Conservation (phyloP, 2,797 vertebrate genomes). For the Cirrhinus mrigala region DNA sequence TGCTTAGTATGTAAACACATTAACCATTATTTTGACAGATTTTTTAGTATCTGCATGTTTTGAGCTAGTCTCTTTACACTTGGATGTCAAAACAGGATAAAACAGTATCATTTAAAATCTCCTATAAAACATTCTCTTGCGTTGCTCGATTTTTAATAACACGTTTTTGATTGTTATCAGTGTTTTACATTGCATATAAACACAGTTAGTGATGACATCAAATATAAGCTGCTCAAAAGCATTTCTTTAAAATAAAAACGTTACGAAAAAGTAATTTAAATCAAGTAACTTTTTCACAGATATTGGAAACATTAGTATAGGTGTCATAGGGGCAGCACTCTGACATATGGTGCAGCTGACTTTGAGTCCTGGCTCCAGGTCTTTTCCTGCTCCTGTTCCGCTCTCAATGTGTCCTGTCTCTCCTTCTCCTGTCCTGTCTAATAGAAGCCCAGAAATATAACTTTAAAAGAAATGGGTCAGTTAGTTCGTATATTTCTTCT, state of each 20-base stretch:
- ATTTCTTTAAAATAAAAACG: background rate
- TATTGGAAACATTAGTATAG: background rate
- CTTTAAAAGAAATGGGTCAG: background rate
- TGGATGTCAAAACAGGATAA: background rate
- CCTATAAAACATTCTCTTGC: background rate
- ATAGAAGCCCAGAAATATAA: background rate
- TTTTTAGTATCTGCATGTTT: too few relatives aligned
- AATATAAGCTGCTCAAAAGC: background rate
- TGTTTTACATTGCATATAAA: too few relatives aligned
- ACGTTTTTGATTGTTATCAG: too few relatives aligned
- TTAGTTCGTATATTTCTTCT: slow-evolving; percentile 24
- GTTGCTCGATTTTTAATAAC: background rate
- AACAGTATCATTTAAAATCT: background rate
- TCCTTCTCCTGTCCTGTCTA: slow-evolving; percentile 14
- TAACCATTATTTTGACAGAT: too few relatives aligned
- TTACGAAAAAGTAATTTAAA: background rate
- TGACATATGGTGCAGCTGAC: background rate
- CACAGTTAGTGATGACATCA: background rate
- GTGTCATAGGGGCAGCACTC: background rate
- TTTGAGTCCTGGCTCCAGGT: background rate
- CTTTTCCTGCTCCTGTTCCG: background rate
- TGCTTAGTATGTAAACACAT: too few relatives aligned
- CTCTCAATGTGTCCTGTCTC: background rate
- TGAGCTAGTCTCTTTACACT: background rate
- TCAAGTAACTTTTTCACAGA: background rate